A percentile compares a stretch with the other conserved stretches of the same genome.
Conservation (phyloP, 2,113 vertebrate genomes). For the Aramus guarauna region DNA sequence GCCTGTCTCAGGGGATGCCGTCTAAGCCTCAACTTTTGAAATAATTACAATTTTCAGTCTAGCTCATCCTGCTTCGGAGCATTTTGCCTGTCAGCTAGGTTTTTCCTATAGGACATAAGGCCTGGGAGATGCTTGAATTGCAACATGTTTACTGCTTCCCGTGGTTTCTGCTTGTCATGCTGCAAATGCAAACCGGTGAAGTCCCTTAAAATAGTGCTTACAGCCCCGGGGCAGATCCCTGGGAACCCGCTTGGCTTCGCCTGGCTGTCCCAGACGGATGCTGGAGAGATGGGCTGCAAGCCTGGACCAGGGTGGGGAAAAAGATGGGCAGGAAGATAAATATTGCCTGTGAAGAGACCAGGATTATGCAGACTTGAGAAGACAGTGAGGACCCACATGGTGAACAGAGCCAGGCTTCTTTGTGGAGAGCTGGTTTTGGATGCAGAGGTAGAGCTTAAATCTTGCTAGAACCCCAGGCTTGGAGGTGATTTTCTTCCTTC, state of each 20-base stretch:
- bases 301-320: neutral
- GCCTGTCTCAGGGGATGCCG: neutral
- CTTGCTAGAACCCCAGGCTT: neutral
- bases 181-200: neutral
- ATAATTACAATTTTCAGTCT: conserved; percentile 28
- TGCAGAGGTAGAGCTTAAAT: neutral
- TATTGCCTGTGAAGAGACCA: neutral
- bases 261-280: neutral
- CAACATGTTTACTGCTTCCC: neutral
- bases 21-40: conserved; percentile 51
- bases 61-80: neutral
- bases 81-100: neutral
- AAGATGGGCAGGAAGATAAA: neutral
- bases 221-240: neutral
- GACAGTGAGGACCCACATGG: neutral
- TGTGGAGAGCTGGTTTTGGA: neutral
- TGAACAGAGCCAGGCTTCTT: neutral
- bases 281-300: neutral
- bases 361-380: neutral
- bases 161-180: neutral
- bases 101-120: neutral
- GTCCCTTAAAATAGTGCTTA: neutral
- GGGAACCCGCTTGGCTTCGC: neutral
- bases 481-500: neutral
- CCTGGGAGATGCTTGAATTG: neutral